Evolutionary conservation across 2,113 vertebrate genomes (phyloP), one percentile per base, ranked within the genome.

Genomic region (Pteruthius melanotis): DNA sequence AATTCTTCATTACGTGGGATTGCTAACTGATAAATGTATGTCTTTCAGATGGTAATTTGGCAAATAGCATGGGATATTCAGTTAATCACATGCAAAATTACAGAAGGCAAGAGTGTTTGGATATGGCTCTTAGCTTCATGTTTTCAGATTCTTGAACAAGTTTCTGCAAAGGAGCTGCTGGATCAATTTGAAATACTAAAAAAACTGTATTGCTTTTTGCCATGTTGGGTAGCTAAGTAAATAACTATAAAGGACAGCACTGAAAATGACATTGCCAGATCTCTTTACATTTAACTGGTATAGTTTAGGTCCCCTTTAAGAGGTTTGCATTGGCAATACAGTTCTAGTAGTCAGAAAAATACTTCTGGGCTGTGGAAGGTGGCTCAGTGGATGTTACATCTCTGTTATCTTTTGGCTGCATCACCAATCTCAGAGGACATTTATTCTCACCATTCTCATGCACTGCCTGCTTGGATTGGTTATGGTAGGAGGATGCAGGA

Each of bases 401-500:
- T 72, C 23, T 79, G 11, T 79, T 83, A 16, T 30, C 28, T 24
- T 28, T 83, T 71, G n/a, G 22, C 26, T 71, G 42, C 35, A 18
- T 77, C 3, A 8, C 40, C 18, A 59, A 37, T 49, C 33, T 45
- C 30, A n/a, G 17, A 40, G 26, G 10, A 33, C 10, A 28, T 63
- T 69, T 71, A n/a, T 71, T 89, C 22, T n/a, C 24, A 24, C 61
- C 5, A 9, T 83, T 83, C 18, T 54, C 6, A 7, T 27, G 7
- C 0, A 1, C 35, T 72, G 18, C 39, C 31, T 47, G 7, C 31
- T 77, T 45, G 64, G 8, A 77, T 23, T 17, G 11, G 28, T 74
- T 77, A 27, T 1, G 0, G 0, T 39, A 19, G 37, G 30, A 64
- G 13, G 15, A 87, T 27, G 13, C 11, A 28, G 27, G 37, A 39